These are phyloP conservation scores for Spodoptera frugiperda DNA, from an alignment of 1,140 invertebrate genomes.

Conservation along the genomic window DNA sequence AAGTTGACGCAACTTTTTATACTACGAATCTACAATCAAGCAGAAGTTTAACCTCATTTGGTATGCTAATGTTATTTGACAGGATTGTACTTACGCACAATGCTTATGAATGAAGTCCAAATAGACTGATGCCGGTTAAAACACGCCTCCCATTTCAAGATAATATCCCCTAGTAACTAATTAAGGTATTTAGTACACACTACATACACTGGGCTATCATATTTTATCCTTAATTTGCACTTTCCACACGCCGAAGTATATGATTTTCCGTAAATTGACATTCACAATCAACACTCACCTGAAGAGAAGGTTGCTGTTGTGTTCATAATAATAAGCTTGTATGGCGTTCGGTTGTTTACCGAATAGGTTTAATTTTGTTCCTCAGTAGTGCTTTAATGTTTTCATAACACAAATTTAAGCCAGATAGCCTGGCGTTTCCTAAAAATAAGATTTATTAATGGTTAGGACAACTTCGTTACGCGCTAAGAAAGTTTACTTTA, in stretches of 20 bases:
- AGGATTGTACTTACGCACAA: conserved; percentile 18
- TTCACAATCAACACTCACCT: conserved; percentile 55
- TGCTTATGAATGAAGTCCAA: conserved; percentile 27
- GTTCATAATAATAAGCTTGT: conserved; percentile 58
- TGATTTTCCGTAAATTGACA: conserved; percentile 8
- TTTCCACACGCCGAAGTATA: background rate
- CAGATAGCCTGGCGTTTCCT: conserved; percentile 12
- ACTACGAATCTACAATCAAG: background rate
- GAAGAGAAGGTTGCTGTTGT: conserved; percentile 64
- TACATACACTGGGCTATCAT: background rate
- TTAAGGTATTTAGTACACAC: background rate
- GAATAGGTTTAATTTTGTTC: conserved; percentile 22
- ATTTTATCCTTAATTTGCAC: background rate
- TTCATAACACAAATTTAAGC: conserved; percentile 30
- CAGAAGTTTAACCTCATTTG: conserved; percentile 41
- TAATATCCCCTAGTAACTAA: background rate
- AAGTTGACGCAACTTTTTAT: background rate
- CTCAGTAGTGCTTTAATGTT: conserved; percentile 5
- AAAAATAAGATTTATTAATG: background rate
- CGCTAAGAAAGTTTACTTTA: background rate
- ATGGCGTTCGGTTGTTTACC: conserved; percentile 29
- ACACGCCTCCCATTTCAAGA: background rate
- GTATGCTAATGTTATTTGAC: conserved; percentile 37
- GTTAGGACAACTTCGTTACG: conserved; percentile 8
- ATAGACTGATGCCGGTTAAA: background rate